Evolutionary conservation across 2,113 vertebrate species (phyloP).

Genomic region (Perca schrenkii): DNA sequence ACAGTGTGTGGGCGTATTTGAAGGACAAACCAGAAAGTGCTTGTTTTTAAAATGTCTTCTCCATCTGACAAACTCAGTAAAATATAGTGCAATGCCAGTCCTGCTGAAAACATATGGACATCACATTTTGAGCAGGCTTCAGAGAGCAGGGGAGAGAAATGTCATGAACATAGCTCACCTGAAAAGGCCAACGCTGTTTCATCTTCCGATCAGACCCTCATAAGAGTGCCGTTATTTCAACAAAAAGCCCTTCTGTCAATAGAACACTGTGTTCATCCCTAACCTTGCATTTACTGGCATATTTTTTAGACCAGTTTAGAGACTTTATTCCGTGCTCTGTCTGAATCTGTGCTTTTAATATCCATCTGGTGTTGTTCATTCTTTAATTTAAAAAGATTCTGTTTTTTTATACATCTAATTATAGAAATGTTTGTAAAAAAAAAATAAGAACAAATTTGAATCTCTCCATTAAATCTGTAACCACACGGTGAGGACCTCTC

Average conservation of each 20-base stretch:
- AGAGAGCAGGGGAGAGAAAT: conserved; percentile 63
- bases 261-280: conserved; percentile 21
- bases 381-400: conserved; percentile 16
- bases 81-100: conserved; percentile 57
- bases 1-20: conserved; percentile 63
- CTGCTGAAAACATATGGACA: conserved; percentile 46
- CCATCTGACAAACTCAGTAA: conserved; percentile 51
- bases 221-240: conserved; percentile 42
- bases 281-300: conserved; percentile 1
- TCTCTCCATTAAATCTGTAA: conserved; percentile 76
- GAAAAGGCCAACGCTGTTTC: conserved; percentile 68
- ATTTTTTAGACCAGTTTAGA: not conserved
- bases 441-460: conserved; percentile 71
- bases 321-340: not conserved
- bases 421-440: conserved; percentile 56
- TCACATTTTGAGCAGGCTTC: conserved; percentile 39
- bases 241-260: conserved; percentile 37
- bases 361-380: conserved; percentile 1
- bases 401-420: conserved; percentile 53
- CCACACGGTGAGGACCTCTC: conserved; percentile 58
- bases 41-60: conserved; percentile 66
- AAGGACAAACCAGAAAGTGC: conserved; percentile 67
- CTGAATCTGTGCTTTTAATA: not conserved
- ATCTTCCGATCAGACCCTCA: conserved; percentile 32
- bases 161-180: conserved; percentile 69